These are phyloP conservation scores for Agrochola litura DNA, from an alignment of 2,888 invertebrate genomes.

Conservation along the genomic window DNA sequence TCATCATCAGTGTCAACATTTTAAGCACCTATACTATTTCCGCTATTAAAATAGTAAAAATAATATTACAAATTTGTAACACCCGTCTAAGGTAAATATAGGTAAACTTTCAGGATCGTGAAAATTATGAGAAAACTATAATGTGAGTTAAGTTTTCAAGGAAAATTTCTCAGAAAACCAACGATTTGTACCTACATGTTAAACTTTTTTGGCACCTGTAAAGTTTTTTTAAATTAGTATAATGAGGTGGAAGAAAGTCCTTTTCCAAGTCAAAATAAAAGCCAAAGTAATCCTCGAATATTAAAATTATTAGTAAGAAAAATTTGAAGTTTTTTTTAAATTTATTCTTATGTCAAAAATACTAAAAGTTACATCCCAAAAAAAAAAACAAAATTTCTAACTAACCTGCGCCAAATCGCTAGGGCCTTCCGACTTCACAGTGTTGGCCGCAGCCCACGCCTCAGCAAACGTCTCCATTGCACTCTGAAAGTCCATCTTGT, in stretches of 20 bases:
- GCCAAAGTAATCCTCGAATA: background rate
- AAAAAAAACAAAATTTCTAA: slow-evolving; percentile 60
- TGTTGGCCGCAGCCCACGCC: slow-evolving; percentile 97
- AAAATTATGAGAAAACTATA: background rate
- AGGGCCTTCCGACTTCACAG: slow-evolving; percentile 92
- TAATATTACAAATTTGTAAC: no score
- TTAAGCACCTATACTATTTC: no score
- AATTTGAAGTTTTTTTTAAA: background rate
- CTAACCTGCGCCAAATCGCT: slow-evolving; percentile 93
- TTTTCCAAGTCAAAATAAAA: background rate
- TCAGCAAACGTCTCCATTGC: slow-evolving; percentile 99
- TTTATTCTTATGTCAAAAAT: slow-evolving; percentile 4
- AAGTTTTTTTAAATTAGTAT: slow-evolving; percentile 28
- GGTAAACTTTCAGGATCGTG: background rate
- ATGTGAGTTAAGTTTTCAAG: background rate
- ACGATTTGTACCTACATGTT: slow-evolving; percentile 6
- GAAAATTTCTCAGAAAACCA: slow-evolving; percentile 13
- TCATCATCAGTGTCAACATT: no score
- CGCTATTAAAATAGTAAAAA: no score
- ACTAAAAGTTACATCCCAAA: slow-evolving; percentile 1
- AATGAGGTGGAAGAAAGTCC: background rate
- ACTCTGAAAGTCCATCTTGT: slow-evolving; percentile 98
- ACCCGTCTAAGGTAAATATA: no score
- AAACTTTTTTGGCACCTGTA: slow-evolving; percentile 28
- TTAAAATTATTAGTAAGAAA: background rate